phyloP scores from a whole-genome alignment of 2,888 invertebrate genomes.

The Tridacna crocea region DNA sequence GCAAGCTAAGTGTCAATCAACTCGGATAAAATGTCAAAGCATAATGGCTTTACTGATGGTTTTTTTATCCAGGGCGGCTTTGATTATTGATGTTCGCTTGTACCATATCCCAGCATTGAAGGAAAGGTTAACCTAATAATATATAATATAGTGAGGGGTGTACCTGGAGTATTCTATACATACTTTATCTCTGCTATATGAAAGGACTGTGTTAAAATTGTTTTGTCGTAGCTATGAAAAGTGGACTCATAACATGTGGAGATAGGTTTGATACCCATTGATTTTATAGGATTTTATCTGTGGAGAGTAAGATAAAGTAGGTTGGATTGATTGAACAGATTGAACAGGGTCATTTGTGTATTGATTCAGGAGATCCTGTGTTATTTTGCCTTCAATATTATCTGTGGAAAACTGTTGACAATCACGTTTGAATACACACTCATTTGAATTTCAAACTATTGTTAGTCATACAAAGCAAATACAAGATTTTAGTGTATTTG shows the following conservation, averaged over 20 bases:
- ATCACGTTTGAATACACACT: too few relatives aligned
- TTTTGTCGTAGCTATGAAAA: slow-evolving; percentile 21
- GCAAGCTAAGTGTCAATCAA: too few relatives aligned
- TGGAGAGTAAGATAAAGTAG: not conserved
- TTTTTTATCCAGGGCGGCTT: too few relatives aligned
- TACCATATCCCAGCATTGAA: too few relatives aligned
- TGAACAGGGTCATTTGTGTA: slow-evolving; percentile 14
- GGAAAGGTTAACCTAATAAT: slow-evolving; percentile 16
- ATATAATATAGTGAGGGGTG: slow-evolving; percentile 18
- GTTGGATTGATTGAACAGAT: not conserved
- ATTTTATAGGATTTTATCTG: slow-evolving; percentile 8
- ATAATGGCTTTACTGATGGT: too few relatives aligned
- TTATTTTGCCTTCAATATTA: not conserved
- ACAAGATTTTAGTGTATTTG: too few relatives aligned
- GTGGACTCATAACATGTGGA: not conserved
- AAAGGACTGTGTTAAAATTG: slow-evolving; percentile 32
- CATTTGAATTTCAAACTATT: too few relatives aligned
- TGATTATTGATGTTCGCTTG: too few relatives aligned
- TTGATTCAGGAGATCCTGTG: slow-evolving; percentile 6
- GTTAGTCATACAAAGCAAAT: too few relatives aligned
- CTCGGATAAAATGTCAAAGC: too few relatives aligned
- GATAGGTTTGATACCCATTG: slow-evolving; percentile 9
- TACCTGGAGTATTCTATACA: slow-evolving; percentile 21
- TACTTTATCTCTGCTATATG: slow-evolving; percentile 12
- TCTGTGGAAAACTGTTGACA: too few relatives aligned